Evolutionary conservation across 2,888 invertebrate species (phyloP).

Genomic region (Sericinus montela): DNA sequence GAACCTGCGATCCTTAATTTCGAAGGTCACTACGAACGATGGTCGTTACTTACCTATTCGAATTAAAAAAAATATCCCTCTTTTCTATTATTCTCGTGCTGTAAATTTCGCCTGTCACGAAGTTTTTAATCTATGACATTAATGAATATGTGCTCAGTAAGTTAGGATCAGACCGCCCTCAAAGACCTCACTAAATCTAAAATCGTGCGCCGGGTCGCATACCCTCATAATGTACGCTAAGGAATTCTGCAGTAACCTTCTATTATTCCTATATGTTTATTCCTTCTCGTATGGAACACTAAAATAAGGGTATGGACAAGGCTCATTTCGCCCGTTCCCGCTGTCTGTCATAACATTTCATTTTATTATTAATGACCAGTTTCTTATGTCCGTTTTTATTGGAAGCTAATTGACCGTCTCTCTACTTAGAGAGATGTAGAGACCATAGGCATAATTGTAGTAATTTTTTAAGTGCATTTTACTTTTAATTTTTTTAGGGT

Average conservation of each 20-base stretch:
- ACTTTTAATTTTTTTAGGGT: too few relatives aligned
- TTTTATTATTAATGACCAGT: constrained; percentile 1
- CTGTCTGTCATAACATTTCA: neutral
- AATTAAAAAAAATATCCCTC: too few relatives aligned
- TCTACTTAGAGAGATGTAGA: too few relatives aligned
- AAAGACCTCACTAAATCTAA: constrained; percentile 9
- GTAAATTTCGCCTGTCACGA: neutral
- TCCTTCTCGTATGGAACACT: neutral
- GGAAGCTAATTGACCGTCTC: neutral
- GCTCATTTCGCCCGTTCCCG: neutral
- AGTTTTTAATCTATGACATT: neutral
- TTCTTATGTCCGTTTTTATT: neutral
- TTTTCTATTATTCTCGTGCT: too few relatives aligned
- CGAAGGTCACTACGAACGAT: too few relatives aligned
- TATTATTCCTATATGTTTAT: constrained; percentile 7
- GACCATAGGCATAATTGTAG: too few relatives aligned
- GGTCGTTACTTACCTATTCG: too few relatives aligned
- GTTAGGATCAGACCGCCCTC: neutral
- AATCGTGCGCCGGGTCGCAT: constrained; percentile 4
- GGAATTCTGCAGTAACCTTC: constrained; percentile 8
- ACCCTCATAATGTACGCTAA: constrained; percentile 9
- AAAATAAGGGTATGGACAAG: neutral
- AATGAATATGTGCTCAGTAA: neutral
- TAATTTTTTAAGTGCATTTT: too few relatives aligned
- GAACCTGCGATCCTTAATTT: too few relatives aligned